Percentiles rank a stretch among this genome's conserved stretches.
Evolutionary conservation across 2,888 invertebrate species (phyloP).

Genomic region (Epistrophe eligans): DNA sequence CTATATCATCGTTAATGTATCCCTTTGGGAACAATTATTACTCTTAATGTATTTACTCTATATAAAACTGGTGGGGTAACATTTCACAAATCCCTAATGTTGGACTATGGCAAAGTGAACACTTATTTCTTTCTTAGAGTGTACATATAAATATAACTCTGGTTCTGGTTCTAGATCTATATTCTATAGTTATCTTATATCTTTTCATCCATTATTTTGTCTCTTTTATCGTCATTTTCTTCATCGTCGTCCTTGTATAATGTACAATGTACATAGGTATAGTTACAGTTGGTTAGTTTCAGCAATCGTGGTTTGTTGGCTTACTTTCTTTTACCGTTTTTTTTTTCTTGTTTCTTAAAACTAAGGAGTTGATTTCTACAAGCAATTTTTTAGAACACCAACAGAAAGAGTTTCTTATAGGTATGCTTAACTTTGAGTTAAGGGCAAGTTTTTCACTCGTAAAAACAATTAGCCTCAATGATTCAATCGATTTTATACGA

Average conservation of each 20-base stretch:
- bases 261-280: too few species aligned
- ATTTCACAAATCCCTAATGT: conserved; percentile 72
- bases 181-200: conserved; percentile 37
- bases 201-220: conserved; percentile 42
- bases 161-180: conserved; percentile 29
- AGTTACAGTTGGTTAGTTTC: conserved; percentile 2
- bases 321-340: conserved; percentile 11
- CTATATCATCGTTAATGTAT: conserved; percentile 70
- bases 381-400: background rate
- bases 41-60: conserved; percentile 75
- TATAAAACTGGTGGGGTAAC: conserved; percentile 68
- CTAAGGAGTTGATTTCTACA: background rate
- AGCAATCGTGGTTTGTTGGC: conserved; percentile 37
- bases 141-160: background rate
- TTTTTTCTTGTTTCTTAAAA: background rate
- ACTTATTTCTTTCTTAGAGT: conserved; percentile 32
- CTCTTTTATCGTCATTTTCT: conserved; percentile 25
- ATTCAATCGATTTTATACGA: background rate
- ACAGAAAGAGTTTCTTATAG: background rate
- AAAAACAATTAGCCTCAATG: background rate
- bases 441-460: background rate
- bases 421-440: background rate
- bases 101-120: conserved; percentile 47
- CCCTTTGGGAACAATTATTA: conserved; percentile 77
- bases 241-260: conserved; percentile 8